Evolutionary conservation across 2,888 invertebrate genomes (phyloP).

Genomic region (Cryptocephalus moraei): DNA sequence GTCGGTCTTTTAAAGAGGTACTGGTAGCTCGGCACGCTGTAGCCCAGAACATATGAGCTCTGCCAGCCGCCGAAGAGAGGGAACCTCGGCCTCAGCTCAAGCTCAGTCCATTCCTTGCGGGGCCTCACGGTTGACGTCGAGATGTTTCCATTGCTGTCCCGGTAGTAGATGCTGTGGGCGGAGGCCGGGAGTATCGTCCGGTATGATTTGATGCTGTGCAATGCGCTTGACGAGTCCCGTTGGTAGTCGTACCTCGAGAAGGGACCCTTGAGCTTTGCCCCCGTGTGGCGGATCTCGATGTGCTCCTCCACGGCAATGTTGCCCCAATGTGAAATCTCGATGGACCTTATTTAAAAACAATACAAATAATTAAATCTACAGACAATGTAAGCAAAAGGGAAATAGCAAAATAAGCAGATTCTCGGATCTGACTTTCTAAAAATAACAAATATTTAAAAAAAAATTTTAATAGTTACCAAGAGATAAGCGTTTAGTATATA

Average conservation of each 20-base stretch:
- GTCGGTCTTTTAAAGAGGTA: conserved; percentile 77
- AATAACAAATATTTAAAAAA: no score
- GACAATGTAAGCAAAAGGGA: no score
- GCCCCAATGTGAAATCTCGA: conserved; percentile 99
- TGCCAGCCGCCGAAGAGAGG: conserved; percentile 99
- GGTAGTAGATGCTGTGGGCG: conserved; percentile 92
- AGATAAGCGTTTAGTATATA: no score
- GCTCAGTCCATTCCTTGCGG: conserved; percentile 84
- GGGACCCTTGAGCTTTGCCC: conserved; percentile 85
- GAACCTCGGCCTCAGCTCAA: conserved; percentile 93
- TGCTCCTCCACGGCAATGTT: conserved; percentile 96
- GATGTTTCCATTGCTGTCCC: conserved; percentile 97
- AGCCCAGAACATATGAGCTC: conserved; percentile 88
- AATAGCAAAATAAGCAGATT: no score
- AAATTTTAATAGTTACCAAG: no score
- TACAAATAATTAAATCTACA: background rate
- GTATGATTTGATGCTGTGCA: conserved; percentile 85
- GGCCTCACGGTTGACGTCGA: conserved; percentile 90
- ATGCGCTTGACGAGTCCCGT: conserved; percentile 77
- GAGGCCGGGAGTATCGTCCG: conserved; percentile 78
- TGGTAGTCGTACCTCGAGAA: conserved; percentile 98
- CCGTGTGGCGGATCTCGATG: conserved; percentile 84
- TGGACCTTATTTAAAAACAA: conserved; percentile 50
- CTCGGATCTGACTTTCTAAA: no score
- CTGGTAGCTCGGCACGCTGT: conserved; percentile 92